phyloP scores from a whole-genome alignment of 2,888 invertebrate species.

The Psylliodes chrysocephalus region DNA sequence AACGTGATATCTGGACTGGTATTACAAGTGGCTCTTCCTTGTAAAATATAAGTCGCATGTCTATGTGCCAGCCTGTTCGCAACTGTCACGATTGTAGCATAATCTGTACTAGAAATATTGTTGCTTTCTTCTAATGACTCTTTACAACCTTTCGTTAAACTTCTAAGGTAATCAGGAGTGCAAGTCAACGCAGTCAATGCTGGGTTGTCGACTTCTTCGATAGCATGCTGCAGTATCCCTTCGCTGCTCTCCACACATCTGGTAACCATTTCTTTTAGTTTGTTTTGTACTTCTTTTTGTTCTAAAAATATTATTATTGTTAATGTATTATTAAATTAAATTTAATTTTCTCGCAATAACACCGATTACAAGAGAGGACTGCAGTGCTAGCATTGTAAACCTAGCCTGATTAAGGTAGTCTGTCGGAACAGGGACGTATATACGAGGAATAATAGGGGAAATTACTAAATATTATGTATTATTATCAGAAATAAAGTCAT shows the following conservation, averaged over 20 bases:
- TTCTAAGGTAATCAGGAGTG: conserved; percentile 71
- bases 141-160: conserved; percentile 61
- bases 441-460: no score
- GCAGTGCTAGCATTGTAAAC: no score
- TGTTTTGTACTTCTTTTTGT: conserved; percentile 51
- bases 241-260: conserved; percentile 59
- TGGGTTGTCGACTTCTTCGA: conserved; percentile 75
- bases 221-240: conserved; percentile 57
- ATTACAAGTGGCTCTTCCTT: conserved; percentile 82
- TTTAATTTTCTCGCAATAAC: not conserved
- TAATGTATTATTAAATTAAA: not conserved
- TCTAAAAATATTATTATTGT: conserved; percentile 44
- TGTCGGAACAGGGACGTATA: no score
- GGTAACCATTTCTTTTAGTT: conserved; percentile 53
- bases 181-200: conserved; percentile 73
- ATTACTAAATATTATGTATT: no score
- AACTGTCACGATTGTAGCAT: conserved; percentile 59
- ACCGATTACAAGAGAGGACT: no score
- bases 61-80: conserved; percentile 69
- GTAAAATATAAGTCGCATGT: conserved; percentile 72
- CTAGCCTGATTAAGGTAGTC: no score
- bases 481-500: no score
- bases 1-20: conserved; percentile 76
- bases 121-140: conserved; percentile 60
- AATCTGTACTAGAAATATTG: conserved; percentile 55